Conservation (phyloP, 2,113 vertebrate species). For the Cynocephalus volans region DNA sequence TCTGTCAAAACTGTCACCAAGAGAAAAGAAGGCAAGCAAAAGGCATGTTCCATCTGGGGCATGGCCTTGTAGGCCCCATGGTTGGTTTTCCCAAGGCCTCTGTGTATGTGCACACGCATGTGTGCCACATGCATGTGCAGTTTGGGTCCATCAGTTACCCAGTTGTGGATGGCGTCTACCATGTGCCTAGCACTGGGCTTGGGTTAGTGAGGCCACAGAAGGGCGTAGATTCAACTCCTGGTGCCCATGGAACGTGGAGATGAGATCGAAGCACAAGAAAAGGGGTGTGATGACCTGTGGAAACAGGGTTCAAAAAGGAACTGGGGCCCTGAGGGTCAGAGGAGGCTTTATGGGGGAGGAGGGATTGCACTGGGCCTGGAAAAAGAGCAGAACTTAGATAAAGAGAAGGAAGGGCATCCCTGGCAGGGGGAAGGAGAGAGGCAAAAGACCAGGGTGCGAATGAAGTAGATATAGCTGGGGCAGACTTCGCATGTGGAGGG, state of each 20-base stretch:
- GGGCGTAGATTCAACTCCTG: not conserved
- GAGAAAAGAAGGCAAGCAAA: constrained; percentile 26
- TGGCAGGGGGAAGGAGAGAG: not conserved
- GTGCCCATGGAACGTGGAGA: not conserved
- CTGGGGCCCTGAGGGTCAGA: not conserved
- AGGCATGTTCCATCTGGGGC: not conserved
- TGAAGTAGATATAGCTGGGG: not conserved
- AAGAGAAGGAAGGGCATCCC: not conserved
- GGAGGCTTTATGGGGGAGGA: not conserved
- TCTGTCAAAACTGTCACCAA: not conserved
- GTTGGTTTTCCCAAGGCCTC: not conserved
- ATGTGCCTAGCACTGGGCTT: not conserved
- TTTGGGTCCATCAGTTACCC: not conserved
- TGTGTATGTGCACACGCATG: not conserved
- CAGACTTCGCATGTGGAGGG: not conserved
- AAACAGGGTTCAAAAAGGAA: not conserved
- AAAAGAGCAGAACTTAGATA: not conserved
- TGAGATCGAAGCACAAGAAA: not conserved
- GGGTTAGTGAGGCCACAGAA: not conserved
- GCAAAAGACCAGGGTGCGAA: not conserved
- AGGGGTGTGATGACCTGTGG: not conserved
- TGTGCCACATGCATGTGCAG: not conserved
- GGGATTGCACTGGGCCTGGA: not conserved
- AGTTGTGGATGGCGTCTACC: not conserved
- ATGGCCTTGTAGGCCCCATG: not conserved